Percentiles rank a stretch among this genome's conserved stretches.
These are phyloP conservation scores for Macropodus opercularis DNA, from an alignment of 2,797 vertebrate genomes.

Conservation along the genomic window DNA sequence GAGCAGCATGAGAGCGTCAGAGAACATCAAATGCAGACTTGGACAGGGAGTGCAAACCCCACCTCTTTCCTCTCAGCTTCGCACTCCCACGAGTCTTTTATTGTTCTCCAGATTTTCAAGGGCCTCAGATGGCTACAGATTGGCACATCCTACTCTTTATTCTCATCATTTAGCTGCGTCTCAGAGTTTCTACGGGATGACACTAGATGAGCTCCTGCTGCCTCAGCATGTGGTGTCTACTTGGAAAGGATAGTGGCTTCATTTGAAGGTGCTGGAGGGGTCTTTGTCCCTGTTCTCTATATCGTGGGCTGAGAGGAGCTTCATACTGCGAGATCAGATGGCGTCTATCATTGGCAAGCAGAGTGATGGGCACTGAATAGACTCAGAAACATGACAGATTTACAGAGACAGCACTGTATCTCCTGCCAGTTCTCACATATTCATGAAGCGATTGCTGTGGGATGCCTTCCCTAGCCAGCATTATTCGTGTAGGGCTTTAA, in stretches of 20 bases:
- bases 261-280: constrained; percentile 75
- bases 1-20: constrained; percentile 68
- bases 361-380: constrained; percentile 58
- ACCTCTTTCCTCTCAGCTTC: constrained; percentile 53
- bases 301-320: constrained; percentile 64
- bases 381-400: constrained; percentile 74
- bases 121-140: constrained; percentile 66
- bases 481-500: constrained; percentile 34
- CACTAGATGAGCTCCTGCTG: constrained; percentile 79
- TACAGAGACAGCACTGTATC: constrained; percentile 57
- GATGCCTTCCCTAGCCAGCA: constrained; percentile 36
- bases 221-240: constrained; percentile 74
- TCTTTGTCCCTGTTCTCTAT: constrained; percentile 68
- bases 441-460: constrained; percentile 61
- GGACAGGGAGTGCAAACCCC: constrained; percentile 53
- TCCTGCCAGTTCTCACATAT: constrained; percentile 73
- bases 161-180: constrained; percentile 68
- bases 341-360: constrained; percentile 69
- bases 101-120: constrained; percentile 74
- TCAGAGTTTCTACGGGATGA: constrained; percentile 74
- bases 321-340: constrained; percentile 79
- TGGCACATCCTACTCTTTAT: constrained; percentile 61
- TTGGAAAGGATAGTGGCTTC: constrained; percentile 68
- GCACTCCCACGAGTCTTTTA: constrained; percentile 61
- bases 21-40: constrained; percentile 76